Conservation (phyloP, 2,888 invertebrate species). For the Trachelus tabidus region DNA sequence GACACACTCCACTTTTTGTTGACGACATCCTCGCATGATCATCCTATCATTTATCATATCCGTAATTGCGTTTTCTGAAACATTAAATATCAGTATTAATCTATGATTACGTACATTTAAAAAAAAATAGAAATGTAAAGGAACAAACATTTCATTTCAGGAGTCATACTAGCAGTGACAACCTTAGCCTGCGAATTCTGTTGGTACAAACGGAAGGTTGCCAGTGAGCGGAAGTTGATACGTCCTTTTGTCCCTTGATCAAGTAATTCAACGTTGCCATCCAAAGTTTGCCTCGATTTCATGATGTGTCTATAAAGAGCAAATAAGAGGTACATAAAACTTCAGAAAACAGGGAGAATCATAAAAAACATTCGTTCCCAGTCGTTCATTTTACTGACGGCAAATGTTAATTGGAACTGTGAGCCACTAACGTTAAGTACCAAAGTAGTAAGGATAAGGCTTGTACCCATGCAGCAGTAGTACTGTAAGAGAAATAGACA, state of each 20-base stretch:
- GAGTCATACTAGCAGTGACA: constrained; percentile 66
- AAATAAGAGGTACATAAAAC: background rate
- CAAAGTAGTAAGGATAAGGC: background rate
- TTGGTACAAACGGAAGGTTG: constrained; percentile 61
- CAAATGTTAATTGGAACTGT: background rate
- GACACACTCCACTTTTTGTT: background rate
- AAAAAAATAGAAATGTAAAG: background rate
- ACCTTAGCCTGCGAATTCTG: constrained; percentile 68
- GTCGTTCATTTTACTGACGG: background rate
- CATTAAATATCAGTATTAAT: background rate
- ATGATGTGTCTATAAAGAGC: background rate
- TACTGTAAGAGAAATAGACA: background rate
- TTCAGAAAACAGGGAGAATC: background rate
- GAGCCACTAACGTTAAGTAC: background rate
- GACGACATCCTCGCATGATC: background rate
- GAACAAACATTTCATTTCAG: constrained; percentile 56
- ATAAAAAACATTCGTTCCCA: constrained; percentile 1
- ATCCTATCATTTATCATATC: background rate
- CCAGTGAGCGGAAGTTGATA: constrained; percentile 66
- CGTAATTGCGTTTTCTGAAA: background rate
- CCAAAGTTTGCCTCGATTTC: background rate
- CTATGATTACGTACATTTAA: background rate
- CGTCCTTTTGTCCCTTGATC: constrained; percentile 67
- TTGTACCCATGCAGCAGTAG: background rate
- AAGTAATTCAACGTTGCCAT: background rate